Base-by-base conservation (phyloP, 2,797 vertebrate genomes). In the Hemitrygon akajei region DNA sequence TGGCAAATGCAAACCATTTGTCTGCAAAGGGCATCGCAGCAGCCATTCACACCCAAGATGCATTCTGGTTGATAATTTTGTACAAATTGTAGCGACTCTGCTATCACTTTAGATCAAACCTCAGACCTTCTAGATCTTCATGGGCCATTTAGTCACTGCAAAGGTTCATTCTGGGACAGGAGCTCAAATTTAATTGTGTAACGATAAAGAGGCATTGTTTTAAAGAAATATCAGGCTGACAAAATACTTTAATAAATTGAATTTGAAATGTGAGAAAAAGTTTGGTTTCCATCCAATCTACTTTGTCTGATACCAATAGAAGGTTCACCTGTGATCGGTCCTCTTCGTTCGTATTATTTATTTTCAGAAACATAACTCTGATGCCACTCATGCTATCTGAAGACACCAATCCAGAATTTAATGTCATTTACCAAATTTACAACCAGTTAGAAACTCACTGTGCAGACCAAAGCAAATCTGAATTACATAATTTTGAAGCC, bases 161-260 rank as follows among this genome's bases (percentile, higher is more conserved):
- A 93, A 76, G 47, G 0, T 30, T 47, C 71, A 56, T 93, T 47
- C 40, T 93, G 2, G 56, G 27, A 56, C 37, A 75, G 30, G 91
- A 30, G 37, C 40, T 30, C n/a, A 71, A 71, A 71, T 91, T 34
- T 9, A 34, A 25, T 91, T 56, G 10, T n/a, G 16, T 30, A 47
- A 93, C n/a, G 7, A 75, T 73, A 69, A 93, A 27, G 27, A 76
- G 40, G 14, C 91, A 75, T 12, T n/a, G 25, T 71, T 93, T 56
- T 16, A 76, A 56, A 30, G 27, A 71, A 76, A 76, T 76, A 93
- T 47, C 37, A 56, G 69, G 34, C 71, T 40, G 25, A 91, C 63
- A 71, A 22, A 92, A 91, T 11, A 91, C 25, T 73, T 75, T 71
- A 93, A 40, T 93, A 76, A 58, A 75, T 93, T 30, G 37, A 75